phyloP scores from a whole-genome alignment of 2,888 invertebrate species.

The Axea sp. region DNA sequence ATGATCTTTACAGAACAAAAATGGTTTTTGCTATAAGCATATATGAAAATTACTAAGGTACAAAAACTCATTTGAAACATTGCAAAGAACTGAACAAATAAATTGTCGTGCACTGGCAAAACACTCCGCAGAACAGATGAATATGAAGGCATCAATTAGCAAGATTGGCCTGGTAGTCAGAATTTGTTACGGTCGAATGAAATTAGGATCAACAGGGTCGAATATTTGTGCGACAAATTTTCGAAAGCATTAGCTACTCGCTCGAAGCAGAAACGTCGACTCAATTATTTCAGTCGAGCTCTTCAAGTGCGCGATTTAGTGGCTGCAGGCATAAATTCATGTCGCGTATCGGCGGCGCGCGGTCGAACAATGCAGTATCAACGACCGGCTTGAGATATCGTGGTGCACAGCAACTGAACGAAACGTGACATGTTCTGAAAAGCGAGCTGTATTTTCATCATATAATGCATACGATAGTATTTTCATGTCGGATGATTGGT shows the following conservation, averaged over 20 bases:
- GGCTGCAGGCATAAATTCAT: constrained; percentile 37
- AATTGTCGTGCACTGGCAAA: no score
- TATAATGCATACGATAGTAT: constrained; percentile 58
- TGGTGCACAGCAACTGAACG: constrained; percentile 50
- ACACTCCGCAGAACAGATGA: no score
- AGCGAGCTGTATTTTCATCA: constrained; percentile 60
- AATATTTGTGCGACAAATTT: constrained; percentile 31
- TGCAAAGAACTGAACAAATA: no score
- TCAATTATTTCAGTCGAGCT: constrained; percentile 42
- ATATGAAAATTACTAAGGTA: no score
- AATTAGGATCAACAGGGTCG: constrained; percentile 6
- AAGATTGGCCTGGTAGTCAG: not conserved
- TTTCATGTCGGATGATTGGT: constrained; percentile 60
- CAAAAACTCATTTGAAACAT: no score
- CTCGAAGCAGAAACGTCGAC: constrained; percentile 29
- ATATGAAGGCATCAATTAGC: not conserved
- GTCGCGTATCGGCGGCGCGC: constrained; percentile 38
- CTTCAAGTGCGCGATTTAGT: constrained; percentile 14
- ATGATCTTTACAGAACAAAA: no score
- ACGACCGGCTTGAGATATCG: constrained; percentile 41
- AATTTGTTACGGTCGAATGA: constrained; percentile 4
- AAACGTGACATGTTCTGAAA: constrained; percentile 60
- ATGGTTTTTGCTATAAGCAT: no score
- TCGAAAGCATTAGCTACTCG: constrained; percentile 9
- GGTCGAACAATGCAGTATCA: constrained; percentile 47